Base-by-base conservation (phyloP, 2,113 vertebrate genomes). In the Diadophis punctatus region DNA sequence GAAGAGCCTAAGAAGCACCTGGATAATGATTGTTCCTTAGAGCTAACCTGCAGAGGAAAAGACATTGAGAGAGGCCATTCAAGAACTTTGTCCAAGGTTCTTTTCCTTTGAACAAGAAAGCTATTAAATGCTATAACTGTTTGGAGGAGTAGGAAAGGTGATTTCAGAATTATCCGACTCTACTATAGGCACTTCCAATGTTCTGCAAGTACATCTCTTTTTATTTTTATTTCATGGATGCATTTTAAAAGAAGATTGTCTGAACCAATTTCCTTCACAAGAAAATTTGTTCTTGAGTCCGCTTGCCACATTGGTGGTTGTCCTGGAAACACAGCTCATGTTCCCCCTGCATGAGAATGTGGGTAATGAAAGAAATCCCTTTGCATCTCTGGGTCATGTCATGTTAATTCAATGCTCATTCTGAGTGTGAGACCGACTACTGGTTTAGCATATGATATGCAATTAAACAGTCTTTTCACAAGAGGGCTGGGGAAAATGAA, bases 341-440 rank as follows among this genome's bases (percentile, higher is more conserved):
- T 86, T 93, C 93, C 93, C 93, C 92, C 0, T 93, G 95, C 93
- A 95, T 95, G 93, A 93, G 1, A 0, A 89, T 90, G 88, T 53
- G 0, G 0, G 23, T 91, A 94, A 95, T 93, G 91, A 96, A 93
- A 96, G 95, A 95, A 96, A 94, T 88, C 95, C 93, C 94, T 96
- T 94, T 58, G 95, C 96, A 95, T 92, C 92, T 87, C 93, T 93
- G 92, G 95, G 93, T 95, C 94, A 93, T 94, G 92, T 90, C 94
- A 52, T 0, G 5, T 90, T 92, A 92, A 95, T 96, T 90, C 95
- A 94, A 90, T 93, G 1, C 91, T 92, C 90, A 55, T 56, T 90
- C 49, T 91, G 74, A 27, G 92, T 46, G 52, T 88, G 11, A 90
- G 91, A 91, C 93, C 93, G 90, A 89, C 25, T 60, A 56, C 90